Conservation (phyloP, 2,888 invertebrate species). For the Amphimallon solstitiale region DNA sequence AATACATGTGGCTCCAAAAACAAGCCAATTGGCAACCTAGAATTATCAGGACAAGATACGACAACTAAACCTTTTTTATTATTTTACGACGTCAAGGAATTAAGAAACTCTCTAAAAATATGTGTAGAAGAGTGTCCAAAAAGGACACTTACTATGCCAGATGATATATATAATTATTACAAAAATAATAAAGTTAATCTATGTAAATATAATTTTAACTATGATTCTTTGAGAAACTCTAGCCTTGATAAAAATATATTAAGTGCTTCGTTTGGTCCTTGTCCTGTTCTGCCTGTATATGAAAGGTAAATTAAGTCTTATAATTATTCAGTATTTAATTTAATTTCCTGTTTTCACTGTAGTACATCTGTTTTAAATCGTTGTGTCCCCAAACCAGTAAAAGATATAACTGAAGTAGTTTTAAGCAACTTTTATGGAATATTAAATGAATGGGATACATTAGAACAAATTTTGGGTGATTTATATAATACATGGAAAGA, state of each 20-base stretch:
- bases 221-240: constrained; percentile 63
- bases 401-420: constrained; percentile 72
- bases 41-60: constrained; percentile 83
- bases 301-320: constrained; percentile 67
- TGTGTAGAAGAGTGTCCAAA: constrained; percentile 91
- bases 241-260: constrained; percentile 51
- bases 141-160: constrained; percentile 69
- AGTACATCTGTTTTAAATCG: constrained; percentile 85
- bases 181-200: constrained; percentile 77
- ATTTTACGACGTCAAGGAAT: constrained; percentile 82
- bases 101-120: constrained; percentile 82
- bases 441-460: constrained; percentile 87
- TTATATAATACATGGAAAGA: constrained; percentile 89
- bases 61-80: constrained; percentile 81
- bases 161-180: constrained; percentile 79
- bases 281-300: constrained; percentile 82
- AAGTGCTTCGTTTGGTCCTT: constrained; percentile 73
- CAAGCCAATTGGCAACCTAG: constrained; percentile 76
- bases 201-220: constrained; percentile 78
- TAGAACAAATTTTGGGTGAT: constrained; percentile 89
- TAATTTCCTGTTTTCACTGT: constrained; percentile 40
- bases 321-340: too few relatives aligned
- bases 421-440: constrained; percentile 80
- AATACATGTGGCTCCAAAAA: constrained; percentile 93
- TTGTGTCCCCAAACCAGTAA: constrained; percentile 82